These are phyloP conservation scores for Hydrotaea diabolus DNA, from an alignment of 2,888 invertebrate species.

Conservation along the genomic window DNA sequence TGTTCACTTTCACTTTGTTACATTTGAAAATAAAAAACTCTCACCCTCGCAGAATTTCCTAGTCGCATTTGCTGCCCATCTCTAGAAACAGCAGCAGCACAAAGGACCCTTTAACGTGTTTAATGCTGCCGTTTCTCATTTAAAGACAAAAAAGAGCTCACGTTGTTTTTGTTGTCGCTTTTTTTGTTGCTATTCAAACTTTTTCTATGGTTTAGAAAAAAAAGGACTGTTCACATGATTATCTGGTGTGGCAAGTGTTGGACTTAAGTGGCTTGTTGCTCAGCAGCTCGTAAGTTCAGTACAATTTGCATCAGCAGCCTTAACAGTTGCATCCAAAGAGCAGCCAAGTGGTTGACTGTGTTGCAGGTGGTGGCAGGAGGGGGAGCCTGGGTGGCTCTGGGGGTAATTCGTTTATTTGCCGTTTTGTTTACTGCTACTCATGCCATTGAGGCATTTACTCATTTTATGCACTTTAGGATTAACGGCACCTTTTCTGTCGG, in stretches of 20 bases:
- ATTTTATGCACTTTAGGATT: conserved; percentile 42
- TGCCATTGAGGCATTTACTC: conserved; percentile 23
- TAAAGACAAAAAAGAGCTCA: conserved; percentile 43
- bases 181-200: conserved; percentile 22
- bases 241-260: conserved; percentile 49
- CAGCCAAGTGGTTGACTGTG: not conserved
- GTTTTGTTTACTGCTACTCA: conserved; percentile 31
- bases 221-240: conserved; percentile 55
- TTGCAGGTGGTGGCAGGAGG: too few species aligned
- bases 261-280: conserved; percentile 67
- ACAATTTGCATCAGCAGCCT: conserved; percentile 20
- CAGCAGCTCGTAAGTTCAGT: not conserved
- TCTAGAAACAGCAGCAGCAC: not conserved
- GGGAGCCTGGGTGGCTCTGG: not conserved
- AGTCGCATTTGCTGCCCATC: not conserved
- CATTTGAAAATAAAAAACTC: too few species aligned
- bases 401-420: conserved; percentile 43
- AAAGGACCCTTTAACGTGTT: conserved; percentile 55
- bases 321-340: not conserved
- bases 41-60: not conserved
- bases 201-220: conserved; percentile 50
- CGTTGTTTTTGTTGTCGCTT: not conserved
- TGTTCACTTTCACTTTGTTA: conserved; percentile 35
- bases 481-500: conserved; percentile 45
- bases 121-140: conserved; percentile 58